Evolutionary conservation across 2,113 vertebrate genomes (phyloP), one percentile per base, ranked within the genome.

Genomic region (Anser cygnoides): DNA sequence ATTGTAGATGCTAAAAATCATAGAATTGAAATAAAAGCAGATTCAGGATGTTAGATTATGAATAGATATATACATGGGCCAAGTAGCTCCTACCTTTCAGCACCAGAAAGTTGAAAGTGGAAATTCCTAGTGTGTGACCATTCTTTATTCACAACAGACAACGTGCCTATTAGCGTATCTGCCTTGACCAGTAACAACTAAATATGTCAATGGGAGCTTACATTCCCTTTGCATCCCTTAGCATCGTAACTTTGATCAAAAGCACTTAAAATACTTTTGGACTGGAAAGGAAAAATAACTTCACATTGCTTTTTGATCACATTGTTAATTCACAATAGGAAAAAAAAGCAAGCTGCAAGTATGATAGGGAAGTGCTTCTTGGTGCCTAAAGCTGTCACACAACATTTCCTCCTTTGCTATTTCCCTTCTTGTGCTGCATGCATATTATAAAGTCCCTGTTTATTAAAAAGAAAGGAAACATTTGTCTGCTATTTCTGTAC

Each of bases 161-260:
- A 8, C 0, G 0, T 49, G 44, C 41, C 46, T 44, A 16, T 77
- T 49, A 50, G 6, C 22, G 20, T 29, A 21, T 31, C 43, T 4
- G 5, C 39, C 35, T 43, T 85, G 58, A 49, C 19, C 79, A 80
- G 33, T 43, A 59, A 15, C 46, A 74, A 3, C 61, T 78, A 15
- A 73, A 67, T 35, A 8, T 25, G 59, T 35, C 1, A 0, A 12
- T 28, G 19, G 33, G 65, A 57, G 25, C 31, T 73, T 1, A 0
- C 39, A 33, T 44, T 59, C 52, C 58, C 43, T 58, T 59, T 57
- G 68, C 65, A 77, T 61, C 33, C 26, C 10, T 81, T 74, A 65
- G 46, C 19, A 4, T 14, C 65, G 67, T 23, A 43, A 67, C 61
- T 81, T 71, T 59, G 46, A 35, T 61, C 31, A 74, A 92, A 92